Percentiles rank a stretch among this genome's conserved stretches.
These are phyloP conservation scores for Zeus faber DNA, from an alignment of 2,113 vertebrate genomes.

Conservation along the genomic window DNA sequence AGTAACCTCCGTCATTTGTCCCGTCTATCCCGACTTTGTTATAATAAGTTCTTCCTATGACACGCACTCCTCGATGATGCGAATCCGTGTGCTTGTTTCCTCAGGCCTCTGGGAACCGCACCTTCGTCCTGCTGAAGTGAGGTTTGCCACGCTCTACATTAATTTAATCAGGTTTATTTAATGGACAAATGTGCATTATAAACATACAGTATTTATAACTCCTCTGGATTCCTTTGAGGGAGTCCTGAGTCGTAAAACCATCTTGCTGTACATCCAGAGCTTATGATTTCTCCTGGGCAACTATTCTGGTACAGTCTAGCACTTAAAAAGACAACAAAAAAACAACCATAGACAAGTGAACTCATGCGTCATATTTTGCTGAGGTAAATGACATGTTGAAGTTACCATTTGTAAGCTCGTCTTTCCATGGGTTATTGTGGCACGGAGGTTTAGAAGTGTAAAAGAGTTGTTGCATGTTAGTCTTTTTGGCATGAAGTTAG, in stretches of 20 bases:
- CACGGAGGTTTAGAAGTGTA: slow-evolving; percentile 57
- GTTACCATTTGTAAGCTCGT: slow-evolving; percentile 50
- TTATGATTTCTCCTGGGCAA: slow-evolving; percentile 46
- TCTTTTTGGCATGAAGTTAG: slow-evolving; percentile 73
- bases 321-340: slow-evolving; percentile 44
- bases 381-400: slow-evolving; percentile 44
- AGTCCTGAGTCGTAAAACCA: slow-evolving; percentile 55
- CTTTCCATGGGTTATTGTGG: slow-evolving; percentile 33
- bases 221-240: slow-evolving; percentile 51
- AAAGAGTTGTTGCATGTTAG: slow-evolving; percentile 71
- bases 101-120: slow-evolving; percentile 65
- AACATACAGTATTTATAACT: slow-evolving; percentile 66
- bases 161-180: slow-evolving; percentile 75
- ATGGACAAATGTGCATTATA: slow-evolving; percentile 71
- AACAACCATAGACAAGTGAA: slow-evolving; percentile 37
- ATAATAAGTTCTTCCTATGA: no score
- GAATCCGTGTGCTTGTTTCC: background rate
- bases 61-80: no score
- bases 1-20: slow-evolving; percentile 67
- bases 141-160: slow-evolving; percentile 65
- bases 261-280: slow-evolving; percentile 68
- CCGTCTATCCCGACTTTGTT: no score
- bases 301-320: slow-evolving; percentile 67
- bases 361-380: no score
- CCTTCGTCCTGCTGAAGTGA: slow-evolving; percentile 70